phyloP scores from a whole-genome alignment of 30 jellyfish, hydroid and myxozoan species.

The Catostylus mosaicus region DNA sequence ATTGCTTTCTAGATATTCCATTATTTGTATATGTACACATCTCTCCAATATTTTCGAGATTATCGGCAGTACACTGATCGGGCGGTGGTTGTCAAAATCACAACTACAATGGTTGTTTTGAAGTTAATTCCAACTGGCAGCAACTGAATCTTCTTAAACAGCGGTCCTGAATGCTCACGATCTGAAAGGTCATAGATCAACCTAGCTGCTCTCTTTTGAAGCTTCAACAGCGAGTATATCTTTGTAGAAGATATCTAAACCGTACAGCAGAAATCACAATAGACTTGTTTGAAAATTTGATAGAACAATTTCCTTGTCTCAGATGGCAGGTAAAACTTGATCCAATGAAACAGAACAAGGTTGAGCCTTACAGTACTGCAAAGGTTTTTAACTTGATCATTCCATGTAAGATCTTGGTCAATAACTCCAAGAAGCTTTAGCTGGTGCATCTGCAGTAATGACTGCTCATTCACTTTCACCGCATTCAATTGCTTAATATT shows the following conservation, averaged over 20 bases:
- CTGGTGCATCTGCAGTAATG: constrained; percentile 59
- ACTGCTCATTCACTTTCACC: constrained; percentile 71
- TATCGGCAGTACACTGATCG: background rate
- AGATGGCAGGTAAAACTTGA: constrained; percentile 67
- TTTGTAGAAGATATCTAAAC: constrained; percentile 46
- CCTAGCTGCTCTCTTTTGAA: constrained; percentile 70
- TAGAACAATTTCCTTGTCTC: constrained; percentile 56
- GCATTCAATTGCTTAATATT: constrained; percentile 57
- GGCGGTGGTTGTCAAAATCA: too few relatives aligned
- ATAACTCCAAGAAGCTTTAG: constrained; percentile 44
- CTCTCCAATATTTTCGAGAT: background rate
- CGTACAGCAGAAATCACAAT: constrained; percentile 56
- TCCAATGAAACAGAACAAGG: constrained; percentile 68
- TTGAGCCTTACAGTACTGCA: constrained; percentile 51
- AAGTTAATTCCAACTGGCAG: constrained; percentile 45
- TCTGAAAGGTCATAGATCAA: constrained; percentile 66
- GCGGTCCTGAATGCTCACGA: constrained; percentile 67
- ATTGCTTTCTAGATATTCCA: background rate
- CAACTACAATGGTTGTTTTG: constrained; percentile 50
- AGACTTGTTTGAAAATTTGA: constrained; percentile 59
- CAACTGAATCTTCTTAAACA: constrained; percentile 48
- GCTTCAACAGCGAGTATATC: constrained; percentile 68
- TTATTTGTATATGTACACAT: background rate
- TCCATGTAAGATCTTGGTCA: constrained; percentile 73
- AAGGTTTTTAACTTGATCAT: constrained; percentile 54